These are phyloP conservation scores for Haemorhous mexicanus DNA, from an alignment of 2,113 vertebrate species.

Conservation along the genomic window DNA sequence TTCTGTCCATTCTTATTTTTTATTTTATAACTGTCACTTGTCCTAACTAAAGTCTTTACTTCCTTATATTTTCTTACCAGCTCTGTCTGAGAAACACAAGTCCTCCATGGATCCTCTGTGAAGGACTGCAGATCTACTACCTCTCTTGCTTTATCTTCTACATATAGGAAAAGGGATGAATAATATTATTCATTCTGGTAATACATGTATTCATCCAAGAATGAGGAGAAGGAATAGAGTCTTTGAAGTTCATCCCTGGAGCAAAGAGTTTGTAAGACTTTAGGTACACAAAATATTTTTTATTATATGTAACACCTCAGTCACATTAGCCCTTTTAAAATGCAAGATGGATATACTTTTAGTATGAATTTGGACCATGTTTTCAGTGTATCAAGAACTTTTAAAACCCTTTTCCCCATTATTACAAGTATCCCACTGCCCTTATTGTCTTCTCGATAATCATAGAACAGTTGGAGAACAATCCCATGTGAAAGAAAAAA, in stretches of 20 bases:
- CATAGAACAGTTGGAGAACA: conserved; percentile 61
- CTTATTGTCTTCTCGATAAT: conserved; percentile 57
- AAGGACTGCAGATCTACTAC: background rate
- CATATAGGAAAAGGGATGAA: background rate
- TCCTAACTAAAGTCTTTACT: background rate
- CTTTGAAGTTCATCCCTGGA: background rate
- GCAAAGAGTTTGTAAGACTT: background rate
- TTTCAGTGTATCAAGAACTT: background rate
- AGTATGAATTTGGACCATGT: background rate
- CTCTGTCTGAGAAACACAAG: background rate
- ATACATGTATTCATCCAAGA: background rate
- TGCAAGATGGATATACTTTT: background rate
- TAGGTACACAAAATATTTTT: background rate
- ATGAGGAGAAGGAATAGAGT: background rate
- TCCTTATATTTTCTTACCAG: background rate
- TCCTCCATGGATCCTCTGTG: background rate
- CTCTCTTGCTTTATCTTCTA: background rate
- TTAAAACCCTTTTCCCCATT: background rate
- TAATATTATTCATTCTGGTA: background rate
- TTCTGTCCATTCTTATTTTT: background rate
- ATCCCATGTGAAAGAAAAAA: background rate
- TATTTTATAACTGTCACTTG: background rate
- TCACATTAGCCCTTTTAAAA: background rate
- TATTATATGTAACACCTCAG: background rate
- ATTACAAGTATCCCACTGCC: conserved; percentile 31